Evolutionary conservation across 1,140 invertebrate genomes (phyloP), one percentile per base, ranked within the genome.

Genomic region (Rhopalosiphum maidis): DNA sequence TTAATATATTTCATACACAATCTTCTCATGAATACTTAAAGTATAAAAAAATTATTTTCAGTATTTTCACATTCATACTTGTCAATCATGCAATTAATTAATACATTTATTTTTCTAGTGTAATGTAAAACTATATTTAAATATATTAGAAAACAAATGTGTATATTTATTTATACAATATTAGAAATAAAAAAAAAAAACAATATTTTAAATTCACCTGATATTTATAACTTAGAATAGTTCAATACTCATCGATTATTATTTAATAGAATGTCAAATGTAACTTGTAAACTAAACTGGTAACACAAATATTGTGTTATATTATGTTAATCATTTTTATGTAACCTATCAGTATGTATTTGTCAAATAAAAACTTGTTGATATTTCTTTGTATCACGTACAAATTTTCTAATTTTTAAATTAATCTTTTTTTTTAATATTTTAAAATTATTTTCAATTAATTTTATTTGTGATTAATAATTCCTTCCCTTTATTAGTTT

Each of bases 311-410:
- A 35, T 23, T 51, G 7, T 88, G 46, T 51, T 48, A 51, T 25
- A 48, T 48, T n/a, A 51, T 87, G 43, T 77, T n/a, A 77, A 77
- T 77, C 83, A 9, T 86, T 86, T 86, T 41, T 86, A 23, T 86
- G 23, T 86, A 86, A 86, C 37, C 82, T 83, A 83, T 37, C 82
- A 83, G 37, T 41, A 25, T 86, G 37, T 86, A 51, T 88, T 88
- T 88, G 18, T 48, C 86, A 22, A 51, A 88, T 88, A 88, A 88
- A 88, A 88, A 87, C 23, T 46, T 87, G 30, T 88, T 51, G 86
- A 88, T 88, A 88, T 51, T 35, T 48, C 86, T n/a, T 51, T 88
- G 86, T 88, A 51, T 88, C 86, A 51, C 30, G 48, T 48, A 23
- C 8, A 51, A 35, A 86, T 30, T 86, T 86, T 86, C 83, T 43